Evolutionary conservation across 2,888 invertebrate species (phyloP).

Genomic region (Orchesellides sinensis): DNA sequence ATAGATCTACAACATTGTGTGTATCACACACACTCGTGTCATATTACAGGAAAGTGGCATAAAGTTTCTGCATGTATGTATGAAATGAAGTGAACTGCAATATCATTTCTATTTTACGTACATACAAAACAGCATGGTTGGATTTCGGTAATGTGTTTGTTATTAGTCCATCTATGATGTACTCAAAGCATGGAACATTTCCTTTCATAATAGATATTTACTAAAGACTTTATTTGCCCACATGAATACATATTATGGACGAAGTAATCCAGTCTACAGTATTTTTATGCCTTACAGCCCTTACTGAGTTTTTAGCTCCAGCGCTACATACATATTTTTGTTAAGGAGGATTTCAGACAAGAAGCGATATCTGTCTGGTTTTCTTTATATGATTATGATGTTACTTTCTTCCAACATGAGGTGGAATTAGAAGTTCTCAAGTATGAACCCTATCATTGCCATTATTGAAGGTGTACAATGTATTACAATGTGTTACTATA

Average conservation of each 20-base stretch:
- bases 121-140: neutral
- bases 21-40: neutral
- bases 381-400: no score
- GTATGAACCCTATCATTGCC: no score
- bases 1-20: neutral
- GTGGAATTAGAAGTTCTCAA: no score
- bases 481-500: neutral
- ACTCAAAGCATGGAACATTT: neutral
- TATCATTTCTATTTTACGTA: neutral
- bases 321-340: no score
- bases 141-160: neutral
- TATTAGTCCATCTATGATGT: neutral
- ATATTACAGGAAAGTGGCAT: conserved; percentile 20
- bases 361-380: no score
- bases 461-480: no score
- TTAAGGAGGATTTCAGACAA: no score
- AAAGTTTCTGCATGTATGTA: conserved; percentile 3
- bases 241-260: no score
- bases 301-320: no score
- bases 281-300: no score
- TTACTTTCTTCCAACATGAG: no score
- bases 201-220: neutral
- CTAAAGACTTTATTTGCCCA: neutral
- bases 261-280: no score
- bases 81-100: neutral